Evolutionary conservation across 2,113 vertebrate species (phyloP).

Genomic region (Marcusenius ussheri): DNA sequence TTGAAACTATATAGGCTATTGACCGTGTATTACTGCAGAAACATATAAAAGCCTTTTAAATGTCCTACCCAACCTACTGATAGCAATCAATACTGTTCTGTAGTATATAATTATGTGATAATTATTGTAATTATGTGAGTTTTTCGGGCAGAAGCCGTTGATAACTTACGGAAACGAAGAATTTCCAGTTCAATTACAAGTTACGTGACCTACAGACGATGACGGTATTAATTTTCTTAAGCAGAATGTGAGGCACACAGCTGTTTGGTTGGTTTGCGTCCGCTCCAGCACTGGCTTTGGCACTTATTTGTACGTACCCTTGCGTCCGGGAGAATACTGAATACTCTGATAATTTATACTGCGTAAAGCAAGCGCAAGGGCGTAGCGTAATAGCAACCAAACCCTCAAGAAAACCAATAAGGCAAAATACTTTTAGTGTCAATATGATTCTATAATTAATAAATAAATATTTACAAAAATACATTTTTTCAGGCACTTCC

Average conservation of each 20-base stretch:
- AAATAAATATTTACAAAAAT: constrained; percentile 53
- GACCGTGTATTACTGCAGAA: not conserved
- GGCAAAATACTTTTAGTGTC: constrained; percentile 30
- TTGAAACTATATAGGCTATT: not conserved
- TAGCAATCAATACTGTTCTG: not conserved
- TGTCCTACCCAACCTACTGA: not conserved
- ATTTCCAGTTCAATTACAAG: not conserved
- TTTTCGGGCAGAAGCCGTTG: not conserved
- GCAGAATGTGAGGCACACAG: not conserved
- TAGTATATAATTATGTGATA: not conserved
- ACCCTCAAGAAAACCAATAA: constrained; percentile 5
- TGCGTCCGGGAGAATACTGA: not conserved
- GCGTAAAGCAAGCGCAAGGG: not conserved
- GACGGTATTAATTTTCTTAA: not conserved
- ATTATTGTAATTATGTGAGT: not conserved
- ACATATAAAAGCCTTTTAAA: not conserved
- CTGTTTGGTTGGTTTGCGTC: not conserved
- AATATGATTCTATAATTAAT: constrained; percentile 45
- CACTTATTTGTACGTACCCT: too few species aligned
- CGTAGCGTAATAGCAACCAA: not conserved
- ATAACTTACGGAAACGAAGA: not conserved
- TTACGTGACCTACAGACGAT: not conserved
- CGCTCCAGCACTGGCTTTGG: not conserved
- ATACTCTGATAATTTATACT: not conserved
- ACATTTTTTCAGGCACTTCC: constrained; percentile 30